A percentile compares a stretch with the other conserved stretches of the same genome.
Evolutionary conservation across 37 sponge, comb jelly and placozoan genomes (phyloP).

Genomic region (Lycopodina hypogea): DNA sequence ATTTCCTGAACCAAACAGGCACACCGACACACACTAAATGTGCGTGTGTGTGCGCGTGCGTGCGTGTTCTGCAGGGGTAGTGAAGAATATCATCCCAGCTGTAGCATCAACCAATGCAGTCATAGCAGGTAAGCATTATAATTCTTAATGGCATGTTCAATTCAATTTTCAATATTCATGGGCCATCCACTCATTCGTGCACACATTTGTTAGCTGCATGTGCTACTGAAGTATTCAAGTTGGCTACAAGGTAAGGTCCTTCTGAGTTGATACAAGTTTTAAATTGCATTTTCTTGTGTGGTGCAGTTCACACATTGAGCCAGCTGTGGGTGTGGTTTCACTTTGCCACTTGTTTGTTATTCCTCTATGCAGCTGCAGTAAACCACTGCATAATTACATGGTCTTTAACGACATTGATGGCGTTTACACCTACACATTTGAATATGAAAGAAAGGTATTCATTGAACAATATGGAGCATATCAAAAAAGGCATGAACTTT

Average conservation of each 20-base stretch:
- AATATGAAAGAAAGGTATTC: slow-evolving; percentile 78
- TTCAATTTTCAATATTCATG: neutral
- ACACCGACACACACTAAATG: no score
- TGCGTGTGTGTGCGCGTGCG: no score
- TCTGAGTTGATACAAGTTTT: no score
- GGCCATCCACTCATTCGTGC: neutral
- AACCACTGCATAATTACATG: slow-evolving; percentile 92
- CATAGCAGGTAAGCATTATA: slow-evolving; percentile 79
- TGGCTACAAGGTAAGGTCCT: slow-evolving; percentile 80
- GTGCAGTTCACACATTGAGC: no score
- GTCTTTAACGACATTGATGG: slow-evolving; percentile 93
- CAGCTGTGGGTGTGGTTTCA: no score
- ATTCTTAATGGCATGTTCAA: no score
- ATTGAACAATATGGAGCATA: neutral
- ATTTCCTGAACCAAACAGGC: no score
- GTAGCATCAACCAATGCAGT: slow-evolving; percentile 98
- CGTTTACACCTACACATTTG: slow-evolving; percentile 88
- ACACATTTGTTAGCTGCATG: slow-evolving; percentile 49
- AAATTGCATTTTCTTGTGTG: no score
- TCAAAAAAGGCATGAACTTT: neutral
- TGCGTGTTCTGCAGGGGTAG: slow-evolving; percentile 65
- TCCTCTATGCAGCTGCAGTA: slow-evolving; percentile 59
- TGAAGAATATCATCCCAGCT: slow-evolving; percentile 95
- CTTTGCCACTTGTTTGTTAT: no score
- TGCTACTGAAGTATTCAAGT: slow-evolving; percentile 92